These are phyloP conservation scores for Calephelis nemesis DNA, from an alignment of 1,140 invertebrate genomes.

Conservation along the genomic window DNA sequence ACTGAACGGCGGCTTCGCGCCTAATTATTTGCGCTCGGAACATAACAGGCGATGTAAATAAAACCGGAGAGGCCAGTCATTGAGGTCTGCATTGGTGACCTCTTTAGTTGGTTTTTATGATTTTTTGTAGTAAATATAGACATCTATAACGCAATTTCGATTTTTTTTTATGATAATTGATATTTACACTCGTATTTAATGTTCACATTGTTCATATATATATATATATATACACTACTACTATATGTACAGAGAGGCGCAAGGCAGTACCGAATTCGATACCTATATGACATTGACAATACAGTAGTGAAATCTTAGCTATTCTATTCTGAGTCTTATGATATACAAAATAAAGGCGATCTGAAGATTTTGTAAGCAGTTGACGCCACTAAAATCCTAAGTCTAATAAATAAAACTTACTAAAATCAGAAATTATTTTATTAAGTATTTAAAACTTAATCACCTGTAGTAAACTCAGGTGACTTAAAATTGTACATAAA, in stretches of 20 bases:
- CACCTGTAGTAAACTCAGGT: too few species aligned
- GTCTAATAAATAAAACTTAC: slow-evolving; percentile 28
- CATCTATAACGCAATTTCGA: slow-evolving; percentile 4
- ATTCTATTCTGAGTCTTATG: slow-evolving; percentile 47
- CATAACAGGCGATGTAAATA: slow-evolving; percentile 72
- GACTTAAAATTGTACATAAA: too few species aligned
- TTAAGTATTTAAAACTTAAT: too few species aligned
- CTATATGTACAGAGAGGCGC: slow-evolving; percentile 54
- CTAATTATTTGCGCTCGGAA: slow-evolving; percentile 56
- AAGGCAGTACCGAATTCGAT: slow-evolving; percentile 29
- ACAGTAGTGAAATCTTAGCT: slow-evolving; percentile 44
- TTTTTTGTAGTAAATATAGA: slow-evolving; percentile 40
- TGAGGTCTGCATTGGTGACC: slow-evolving; percentile 66
- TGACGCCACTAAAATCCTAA: slow-evolving; percentile 47
- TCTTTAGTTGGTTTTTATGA: slow-evolving; percentile 48
- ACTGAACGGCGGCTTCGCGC: slow-evolving; percentile 60
- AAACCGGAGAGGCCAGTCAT: slow-evolving; percentile 54
- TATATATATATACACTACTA: slow-evolving; percentile 44
- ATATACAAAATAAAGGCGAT: slow-evolving; percentile 39
- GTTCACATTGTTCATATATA: slow-evolving; percentile 38
- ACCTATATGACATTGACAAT: slow-evolving; percentile 54
- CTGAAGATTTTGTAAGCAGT: slow-evolving; percentile 32
- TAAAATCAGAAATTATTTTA: background rate
- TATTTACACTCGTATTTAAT: background rate
- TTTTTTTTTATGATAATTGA: background rate